Evolutionary conservation across 2,888 invertebrate genomes (phyloP).

Genomic region (Lasioglossum malachurum): DNA sequence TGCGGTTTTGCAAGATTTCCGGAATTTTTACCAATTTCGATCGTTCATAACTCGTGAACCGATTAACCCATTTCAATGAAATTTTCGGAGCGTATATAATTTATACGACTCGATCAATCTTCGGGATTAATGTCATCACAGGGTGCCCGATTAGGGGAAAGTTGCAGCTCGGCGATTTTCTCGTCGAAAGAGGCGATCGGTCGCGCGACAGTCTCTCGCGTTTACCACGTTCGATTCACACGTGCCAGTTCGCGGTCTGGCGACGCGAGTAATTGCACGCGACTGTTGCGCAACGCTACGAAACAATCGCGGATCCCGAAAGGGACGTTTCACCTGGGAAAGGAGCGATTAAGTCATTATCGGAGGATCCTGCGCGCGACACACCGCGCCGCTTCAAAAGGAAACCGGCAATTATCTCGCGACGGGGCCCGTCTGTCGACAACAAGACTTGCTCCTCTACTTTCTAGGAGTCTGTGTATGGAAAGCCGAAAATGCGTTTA

Average conservation of each 20-base stretch:
- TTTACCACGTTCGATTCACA: conserved; percentile 68
- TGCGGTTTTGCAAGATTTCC: no score
- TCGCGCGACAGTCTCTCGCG: conserved; percentile 1
- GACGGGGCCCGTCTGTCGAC: background rate
- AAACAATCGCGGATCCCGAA: conserved; percentile 47
- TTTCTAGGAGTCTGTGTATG: no score
- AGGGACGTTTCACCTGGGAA: conserved; percentile 26
- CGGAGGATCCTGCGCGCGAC: background rate
- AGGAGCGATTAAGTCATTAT: conserved; percentile 47
- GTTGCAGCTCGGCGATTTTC: background rate
- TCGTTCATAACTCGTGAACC: no score
- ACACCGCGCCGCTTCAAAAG: background rate
- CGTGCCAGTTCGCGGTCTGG: conserved; percentile 68
- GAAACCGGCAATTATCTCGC: conserved; percentile 32
- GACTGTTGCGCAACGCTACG: conserved; percentile 19
- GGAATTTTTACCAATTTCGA: no score
- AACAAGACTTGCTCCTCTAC: background rate
- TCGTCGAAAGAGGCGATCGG: background rate
- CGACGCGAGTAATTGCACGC: conserved; percentile 57
- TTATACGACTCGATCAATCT: no score
- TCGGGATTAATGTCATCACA: no score
- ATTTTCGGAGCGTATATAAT: no score
- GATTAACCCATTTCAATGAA: no score
- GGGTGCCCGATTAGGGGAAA: background rate
- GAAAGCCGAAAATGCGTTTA: no score